Evolutionary conservation across 2,113 vertebrate species (phyloP).

Genomic region (Accipiter cooperii): DNA sequence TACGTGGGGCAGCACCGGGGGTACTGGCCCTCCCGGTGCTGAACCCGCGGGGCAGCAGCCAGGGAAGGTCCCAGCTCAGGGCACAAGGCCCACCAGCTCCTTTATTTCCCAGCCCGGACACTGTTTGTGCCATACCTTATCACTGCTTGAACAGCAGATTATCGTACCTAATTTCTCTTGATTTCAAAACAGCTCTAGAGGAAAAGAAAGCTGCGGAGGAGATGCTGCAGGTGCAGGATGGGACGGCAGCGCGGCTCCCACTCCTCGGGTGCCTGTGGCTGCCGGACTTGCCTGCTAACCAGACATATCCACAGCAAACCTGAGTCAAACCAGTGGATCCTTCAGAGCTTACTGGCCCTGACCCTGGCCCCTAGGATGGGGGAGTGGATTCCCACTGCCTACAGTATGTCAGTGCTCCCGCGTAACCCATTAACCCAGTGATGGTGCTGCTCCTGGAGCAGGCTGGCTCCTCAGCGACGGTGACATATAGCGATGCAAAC

Average conservation of each 20-base stretch:
- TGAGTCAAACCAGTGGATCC: background rate
- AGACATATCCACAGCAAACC: background rate
- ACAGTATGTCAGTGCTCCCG: background rate
- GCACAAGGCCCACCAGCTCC: background rate
- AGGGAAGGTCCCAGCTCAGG: background rate
- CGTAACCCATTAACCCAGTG: background rate
- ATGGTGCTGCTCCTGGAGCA: background rate
- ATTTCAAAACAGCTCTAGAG: constrained; percentile 7
- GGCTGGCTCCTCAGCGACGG: background rate
- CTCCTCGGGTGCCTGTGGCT: accelerated
- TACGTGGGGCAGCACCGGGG: accelerated
- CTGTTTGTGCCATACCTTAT: constrained; percentile 31
- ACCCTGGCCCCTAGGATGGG: background rate
- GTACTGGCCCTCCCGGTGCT: accelerated
- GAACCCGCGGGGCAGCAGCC: accelerated
- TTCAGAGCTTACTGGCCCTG: background rate
- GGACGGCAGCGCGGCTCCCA: accelerated
- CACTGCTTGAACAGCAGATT: background rate
- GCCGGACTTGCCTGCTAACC: accelerated
- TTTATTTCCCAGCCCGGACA: background rate
- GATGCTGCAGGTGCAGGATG: background rate
- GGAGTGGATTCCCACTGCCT: background rate
- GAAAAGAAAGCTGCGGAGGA: background rate
- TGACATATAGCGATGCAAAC: background rate
- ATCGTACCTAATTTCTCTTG: background rate